Evolutionary conservation across 1,140 invertebrate species (phyloP), one percentile per base, ranked within the genome.

Genomic region (Megalonaias nervosa): DNA sequence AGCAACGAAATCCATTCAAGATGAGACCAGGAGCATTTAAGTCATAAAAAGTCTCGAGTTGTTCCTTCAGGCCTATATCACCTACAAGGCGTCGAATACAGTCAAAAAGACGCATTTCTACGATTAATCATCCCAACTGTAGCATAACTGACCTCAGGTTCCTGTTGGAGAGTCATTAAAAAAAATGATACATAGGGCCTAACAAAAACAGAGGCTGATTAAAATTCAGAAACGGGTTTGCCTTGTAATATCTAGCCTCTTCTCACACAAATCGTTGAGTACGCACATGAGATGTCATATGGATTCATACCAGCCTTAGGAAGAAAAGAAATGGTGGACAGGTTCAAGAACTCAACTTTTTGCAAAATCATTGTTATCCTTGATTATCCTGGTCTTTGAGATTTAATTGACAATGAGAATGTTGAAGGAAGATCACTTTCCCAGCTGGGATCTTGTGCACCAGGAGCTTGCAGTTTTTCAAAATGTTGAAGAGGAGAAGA

Each of bases 1-100:
- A 86, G 74, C 80, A 89, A 90, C 65, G 90, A 84, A 82, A 92
- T 87, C 26, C 87, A 58, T 67, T 77, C 65, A 92, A 67, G 82
- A 90, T 90, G 83, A 91, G 89, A 14, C 82, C 81, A 48, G 87
- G 85, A 60, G 86, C 85, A 67, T 85, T 83, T 68, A 72, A 59
- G 17, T 82, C 78, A 81, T 81, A 87, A 4, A 85, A 67, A 15
- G 74, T 76, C 75, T 87, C 84, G 38, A 86, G 60, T 9, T 80
- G 59, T 64, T 85, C 80, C 31, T 78, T 19, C 23, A 86, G 70
- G 11, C 87, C 84, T 55, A 68, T 81, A 26, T 58, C 62, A 11
- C 67, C 15, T 82, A 81, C 84, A 2, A 81, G 26, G 21, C 79
- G 73, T 31, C 80, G 75, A 58, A 82, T 80, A 31, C 74, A 60